Evolutionary conservation across 2,888 invertebrate genomes (phyloP), one percentile per base, ranked within the genome.

Genomic region (Zygogramma bicolorata): DNA sequence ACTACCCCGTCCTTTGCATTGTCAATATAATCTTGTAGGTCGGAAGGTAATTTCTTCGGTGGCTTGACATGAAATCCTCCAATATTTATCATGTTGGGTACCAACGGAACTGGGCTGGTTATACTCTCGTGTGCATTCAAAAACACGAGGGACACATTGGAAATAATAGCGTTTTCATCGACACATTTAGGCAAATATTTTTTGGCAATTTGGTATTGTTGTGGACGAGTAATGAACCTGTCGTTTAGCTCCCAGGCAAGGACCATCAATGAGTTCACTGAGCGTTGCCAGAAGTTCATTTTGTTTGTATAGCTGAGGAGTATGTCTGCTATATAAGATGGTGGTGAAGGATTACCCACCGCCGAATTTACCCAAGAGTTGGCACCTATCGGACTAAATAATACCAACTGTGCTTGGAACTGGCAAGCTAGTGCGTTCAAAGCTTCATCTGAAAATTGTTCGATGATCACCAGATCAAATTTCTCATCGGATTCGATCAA

Each of bases 61-160:
- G 81, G 76, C 60, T 77, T 75, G 1, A 85, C 73, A 68, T 91
- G 91, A 60, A 88, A 81, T 38, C 91, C 91, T 22, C 91, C 91
- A 59, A 91, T 87, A 78, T 91, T 89, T 1, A 91, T 84, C 75
- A 90, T 86, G 79, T 89, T 90, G 0, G 91, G 91, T 5, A 90
- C 86, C 25, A 88, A 86, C 0, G 91, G 90, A 4, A 86, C 83
- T 0, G 90, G 86, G 3, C 85, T 78, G 65, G 88, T 88, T 61
- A 88, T 87, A 81, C 89, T 90, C 63, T 88, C 88, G 80, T 91
- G 91, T 0, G 83, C 81, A 69, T 85, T 85, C 10, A 81, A 25
- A 4, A 85, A 65, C 6, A 84, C 74, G 65, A 85, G 66, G 0
- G 84, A 82, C 0, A 78, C 77, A 68, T 84, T 83, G 65, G 79